Evolutionary conservation across 2,113 vertebrate species (phyloP).

Genomic region (Ophiodon elongatus): DNA sequence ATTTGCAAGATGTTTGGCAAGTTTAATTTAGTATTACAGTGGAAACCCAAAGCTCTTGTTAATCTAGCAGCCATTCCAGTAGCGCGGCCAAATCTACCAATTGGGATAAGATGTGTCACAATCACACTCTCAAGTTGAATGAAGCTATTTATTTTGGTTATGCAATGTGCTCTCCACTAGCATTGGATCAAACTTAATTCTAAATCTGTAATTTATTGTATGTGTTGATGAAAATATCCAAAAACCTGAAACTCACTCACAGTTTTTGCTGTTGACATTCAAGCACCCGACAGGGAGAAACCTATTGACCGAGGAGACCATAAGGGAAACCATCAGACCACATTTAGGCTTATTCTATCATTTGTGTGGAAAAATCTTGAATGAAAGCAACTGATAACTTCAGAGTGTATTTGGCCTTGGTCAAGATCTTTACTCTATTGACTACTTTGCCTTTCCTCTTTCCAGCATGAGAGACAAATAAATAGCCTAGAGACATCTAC

Average conservation of each 20-base stretch:
- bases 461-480: conserved; percentile 11
- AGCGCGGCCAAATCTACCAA: not conserved
- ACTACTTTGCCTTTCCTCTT: conserved; percentile 7
- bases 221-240: not conserved
- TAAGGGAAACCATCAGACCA: not conserved
- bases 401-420: conserved; percentile 19
- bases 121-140: not conserved
- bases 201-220: not conserved
- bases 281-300: not conserved
- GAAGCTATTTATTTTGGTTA: not conserved
- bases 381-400: not conserved
- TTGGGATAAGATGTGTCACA: not conserved
- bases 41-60: not conserved
- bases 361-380: conserved; percentile 5
- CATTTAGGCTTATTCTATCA: not conserved
- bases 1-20: not conserved
- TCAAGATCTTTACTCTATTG: conserved; percentile 21
- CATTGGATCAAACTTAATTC: not conserved
- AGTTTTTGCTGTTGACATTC: not conserved
- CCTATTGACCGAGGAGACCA: not conserved
- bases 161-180: not conserved
- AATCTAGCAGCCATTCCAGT: not conserved
- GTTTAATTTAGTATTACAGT: not conserved
- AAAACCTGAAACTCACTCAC: not conserved
- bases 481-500: not conserved